phyloP scores from a whole-genome alignment of 2,888 invertebrate genomes.

The Vanessa cardui region DNA sequence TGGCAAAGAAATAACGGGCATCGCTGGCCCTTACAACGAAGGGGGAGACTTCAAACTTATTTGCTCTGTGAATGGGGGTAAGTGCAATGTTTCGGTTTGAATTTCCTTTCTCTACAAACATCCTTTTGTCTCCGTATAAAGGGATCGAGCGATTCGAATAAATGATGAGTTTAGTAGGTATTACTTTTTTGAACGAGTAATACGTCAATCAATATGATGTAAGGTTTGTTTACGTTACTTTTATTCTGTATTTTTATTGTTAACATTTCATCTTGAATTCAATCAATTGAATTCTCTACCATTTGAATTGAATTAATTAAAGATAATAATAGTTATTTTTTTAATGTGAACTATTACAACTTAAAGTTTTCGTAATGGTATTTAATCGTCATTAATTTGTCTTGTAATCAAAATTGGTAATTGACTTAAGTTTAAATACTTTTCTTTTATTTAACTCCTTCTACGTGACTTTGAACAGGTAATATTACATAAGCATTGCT shows the following conservation, averaged over 20 bases:
- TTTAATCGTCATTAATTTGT: too few relatives aligned
- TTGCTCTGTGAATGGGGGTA: constrained; percentile 89
- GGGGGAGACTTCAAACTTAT: constrained; percentile 87
- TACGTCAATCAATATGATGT: constrained; percentile 30
- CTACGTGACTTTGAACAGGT: too few relatives aligned
- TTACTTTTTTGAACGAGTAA: constrained; percentile 28
- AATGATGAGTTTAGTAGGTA: constrained; percentile 26
- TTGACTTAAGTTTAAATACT: neutral
- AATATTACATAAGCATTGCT: too few relatives aligned
- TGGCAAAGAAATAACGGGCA: constrained; percentile 84
- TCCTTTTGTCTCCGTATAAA: constrained; percentile 14
- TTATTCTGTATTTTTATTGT: constrained; percentile 10
- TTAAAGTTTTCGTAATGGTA: neutral
- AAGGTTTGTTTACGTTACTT: constrained; percentile 15
- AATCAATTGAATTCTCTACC: neutral
- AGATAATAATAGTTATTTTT: neutral
- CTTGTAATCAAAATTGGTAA: neutral
- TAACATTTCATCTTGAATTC: constrained; percentile 10
- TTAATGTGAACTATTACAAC: neutral
- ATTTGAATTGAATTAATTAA: neutral
- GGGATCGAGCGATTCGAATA: constrained; percentile 20
- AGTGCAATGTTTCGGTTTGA: constrained; percentile 45
- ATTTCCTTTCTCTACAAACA: constrained; percentile 16
- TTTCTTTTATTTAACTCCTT: neutral
- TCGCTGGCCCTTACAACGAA: constrained; percentile 89